Conservation (phyloP, 2,797 vertebrate genomes). For the Betta splendens region DNA sequence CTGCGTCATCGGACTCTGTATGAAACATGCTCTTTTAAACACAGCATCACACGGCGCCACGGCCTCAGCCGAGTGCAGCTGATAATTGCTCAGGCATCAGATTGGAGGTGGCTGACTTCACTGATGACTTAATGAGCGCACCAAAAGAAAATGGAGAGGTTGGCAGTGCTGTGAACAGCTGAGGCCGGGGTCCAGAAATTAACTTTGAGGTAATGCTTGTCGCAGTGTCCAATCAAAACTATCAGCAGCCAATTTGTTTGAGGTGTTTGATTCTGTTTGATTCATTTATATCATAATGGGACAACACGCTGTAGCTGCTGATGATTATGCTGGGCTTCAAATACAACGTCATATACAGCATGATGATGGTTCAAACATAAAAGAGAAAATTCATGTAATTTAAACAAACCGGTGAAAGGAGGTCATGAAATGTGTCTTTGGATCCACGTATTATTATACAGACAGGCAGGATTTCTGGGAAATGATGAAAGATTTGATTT, state of each 20-base stretch:
- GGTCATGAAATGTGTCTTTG: not conserved
- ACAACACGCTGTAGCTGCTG: constrained; percentile 21
- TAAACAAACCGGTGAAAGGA: no score
- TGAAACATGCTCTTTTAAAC: constrained; percentile 28
- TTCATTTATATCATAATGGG: constrained; percentile 42
- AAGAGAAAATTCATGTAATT: no score
- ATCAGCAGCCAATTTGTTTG: constrained; percentile 31
- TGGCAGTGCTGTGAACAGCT: constrained; percentile 46
- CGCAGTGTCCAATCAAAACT: constrained; percentile 39
- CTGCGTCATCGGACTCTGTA: constrained; percentile 16
- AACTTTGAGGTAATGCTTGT: constrained; percentile 51
- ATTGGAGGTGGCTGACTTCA: constrained; percentile 41
- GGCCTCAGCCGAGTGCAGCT: constrained; percentile 21
- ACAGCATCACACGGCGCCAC: constrained; percentile 15
- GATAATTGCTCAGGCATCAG: constrained; percentile 49
- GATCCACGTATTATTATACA: not conserved
- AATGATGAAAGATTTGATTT: constrained; percentile 12
- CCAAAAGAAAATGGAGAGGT: constrained; percentile 59
- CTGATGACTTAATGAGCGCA: constrained; percentile 49
- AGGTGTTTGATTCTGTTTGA: constrained; percentile 38
- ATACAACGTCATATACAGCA: no score
- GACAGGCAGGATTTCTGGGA: constrained; percentile 3
- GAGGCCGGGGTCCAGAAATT: constrained; percentile 41
- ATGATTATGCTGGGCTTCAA: constrained; percentile 23
- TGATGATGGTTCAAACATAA: no score